Percentiles rank a stretch among this genome's conserved stretches.
Evolutionary conservation across 2,888 invertebrate species (phyloP).

Genomic region (Dioctria linearis): DNA sequence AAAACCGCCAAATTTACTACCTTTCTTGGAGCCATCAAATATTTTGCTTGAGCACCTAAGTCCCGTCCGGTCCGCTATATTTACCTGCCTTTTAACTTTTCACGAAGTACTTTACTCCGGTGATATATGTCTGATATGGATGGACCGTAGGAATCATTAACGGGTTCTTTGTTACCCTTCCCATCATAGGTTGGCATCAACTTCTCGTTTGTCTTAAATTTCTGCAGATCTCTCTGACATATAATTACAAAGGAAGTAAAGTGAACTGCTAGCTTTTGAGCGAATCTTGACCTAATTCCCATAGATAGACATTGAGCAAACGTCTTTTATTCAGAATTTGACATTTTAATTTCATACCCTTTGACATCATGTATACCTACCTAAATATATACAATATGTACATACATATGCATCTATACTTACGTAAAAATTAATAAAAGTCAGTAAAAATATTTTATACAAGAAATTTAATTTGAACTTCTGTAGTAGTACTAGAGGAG

Average conservation of each 20-base stretch:
- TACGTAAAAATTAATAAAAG: too few relatives aligned
- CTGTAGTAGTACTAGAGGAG: too few relatives aligned
- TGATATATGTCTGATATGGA: neutral
- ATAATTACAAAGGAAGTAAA: neutral
- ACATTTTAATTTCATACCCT: too few relatives aligned
- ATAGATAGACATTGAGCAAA: neutral
- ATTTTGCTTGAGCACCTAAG: neutral
- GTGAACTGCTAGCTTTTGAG: neutral
- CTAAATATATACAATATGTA: too few relatives aligned
- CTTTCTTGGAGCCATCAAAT: too few relatives aligned
- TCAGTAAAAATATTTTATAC: too few relatives aligned
- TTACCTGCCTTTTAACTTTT: neutral
- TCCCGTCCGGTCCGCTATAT: neutral
- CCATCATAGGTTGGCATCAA: neutral
- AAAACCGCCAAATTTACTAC: too few relatives aligned
- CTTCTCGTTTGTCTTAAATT: neutral
- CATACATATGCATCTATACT: too few relatives aligned
- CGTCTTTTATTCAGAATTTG: too few relatives aligned
- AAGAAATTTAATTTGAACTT: too few relatives aligned
- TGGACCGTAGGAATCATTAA: neutral
- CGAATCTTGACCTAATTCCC: neutral
- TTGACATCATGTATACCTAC: too few relatives aligned
- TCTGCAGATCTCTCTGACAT: neutral
- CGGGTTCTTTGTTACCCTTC: slow-evolving; percentile 1
- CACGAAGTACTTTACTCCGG: neutral